phyloP scores from a whole-genome alignment of 2,797 vertebrate genomes.

The Eulemur rubriventer region DNA sequence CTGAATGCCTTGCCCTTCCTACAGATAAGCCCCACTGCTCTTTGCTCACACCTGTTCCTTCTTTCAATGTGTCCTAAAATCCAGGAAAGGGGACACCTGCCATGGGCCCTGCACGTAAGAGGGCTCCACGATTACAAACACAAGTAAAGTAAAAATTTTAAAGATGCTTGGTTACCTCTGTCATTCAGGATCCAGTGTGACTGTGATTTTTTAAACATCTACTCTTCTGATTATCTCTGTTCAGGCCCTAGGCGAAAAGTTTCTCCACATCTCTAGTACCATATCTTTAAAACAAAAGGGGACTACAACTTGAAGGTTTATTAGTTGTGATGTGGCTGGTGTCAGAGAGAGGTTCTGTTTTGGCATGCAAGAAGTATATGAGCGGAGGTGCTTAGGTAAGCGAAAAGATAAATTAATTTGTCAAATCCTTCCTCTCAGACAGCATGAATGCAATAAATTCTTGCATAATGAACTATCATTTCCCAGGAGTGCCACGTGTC shows the following conservation, averaged over 20 bases:
- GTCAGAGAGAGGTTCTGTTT: neutral
- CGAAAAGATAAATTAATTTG: constrained; percentile 54
- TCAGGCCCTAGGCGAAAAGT: neutral
- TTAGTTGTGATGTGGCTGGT: neutral
- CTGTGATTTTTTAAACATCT: neutral
- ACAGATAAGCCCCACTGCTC: neutral
- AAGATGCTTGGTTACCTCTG: neutral
- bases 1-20: neutral
- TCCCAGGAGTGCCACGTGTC: neutral
- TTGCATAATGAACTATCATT: constrained; percentile 29
- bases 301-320: neutral
- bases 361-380: neutral
- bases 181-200: neutral
- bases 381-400: constrained; percentile 31
- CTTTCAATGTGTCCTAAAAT: neutral
- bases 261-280: neutral
- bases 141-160: neutral
- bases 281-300: neutral
- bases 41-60: neutral
- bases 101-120: neutral
- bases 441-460: neutral
- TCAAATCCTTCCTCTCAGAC: constrained; percentile 37
- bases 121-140: neutral
- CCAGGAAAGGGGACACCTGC: neutral
- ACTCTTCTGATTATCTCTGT: neutral